These are phyloP conservation scores for Corvus cornix DNA, from an alignment of 2,113 vertebrate species.

Conservation along the genomic window DNA sequence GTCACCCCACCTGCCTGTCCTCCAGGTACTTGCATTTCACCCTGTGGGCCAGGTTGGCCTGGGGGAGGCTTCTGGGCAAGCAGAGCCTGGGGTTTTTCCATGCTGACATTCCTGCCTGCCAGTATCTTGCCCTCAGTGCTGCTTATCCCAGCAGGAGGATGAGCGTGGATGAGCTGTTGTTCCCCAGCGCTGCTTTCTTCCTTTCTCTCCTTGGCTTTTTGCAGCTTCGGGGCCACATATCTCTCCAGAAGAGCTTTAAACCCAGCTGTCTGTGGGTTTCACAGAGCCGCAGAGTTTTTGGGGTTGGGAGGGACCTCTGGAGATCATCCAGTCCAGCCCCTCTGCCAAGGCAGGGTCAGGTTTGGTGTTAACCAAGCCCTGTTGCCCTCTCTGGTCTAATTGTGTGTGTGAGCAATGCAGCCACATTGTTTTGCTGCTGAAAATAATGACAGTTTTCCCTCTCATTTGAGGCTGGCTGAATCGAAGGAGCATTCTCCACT, in stretches of 20 bases:
- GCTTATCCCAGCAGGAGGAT: background rate
- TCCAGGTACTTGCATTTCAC: background rate
- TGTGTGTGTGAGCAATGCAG: background rate
- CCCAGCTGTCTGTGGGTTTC: background rate
- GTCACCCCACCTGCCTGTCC: background rate
- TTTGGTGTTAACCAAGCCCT: background rate
- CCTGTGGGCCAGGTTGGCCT: background rate
- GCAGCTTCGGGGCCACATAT: background rate
- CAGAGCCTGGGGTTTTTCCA: background rate
- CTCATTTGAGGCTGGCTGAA: background rate
- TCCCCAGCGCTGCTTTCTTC: background rate
- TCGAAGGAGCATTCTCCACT: background rate
- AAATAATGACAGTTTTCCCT: background rate
- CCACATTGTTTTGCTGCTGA: background rate
- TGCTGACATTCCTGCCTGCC: background rate
- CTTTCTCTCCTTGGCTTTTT: background rate
- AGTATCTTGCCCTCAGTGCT: background rate
- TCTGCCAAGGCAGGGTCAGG: background rate
- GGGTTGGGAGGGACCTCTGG: background rate
- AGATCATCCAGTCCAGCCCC: background rate
- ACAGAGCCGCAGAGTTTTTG: background rate
- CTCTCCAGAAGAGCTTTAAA: background rate
- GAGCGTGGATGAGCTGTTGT: background rate
- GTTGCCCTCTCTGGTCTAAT: background rate
- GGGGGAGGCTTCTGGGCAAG: background rate